Conservation (phyloP, 2,113 vertebrate genomes). For the Crotalus tigris region DNA sequence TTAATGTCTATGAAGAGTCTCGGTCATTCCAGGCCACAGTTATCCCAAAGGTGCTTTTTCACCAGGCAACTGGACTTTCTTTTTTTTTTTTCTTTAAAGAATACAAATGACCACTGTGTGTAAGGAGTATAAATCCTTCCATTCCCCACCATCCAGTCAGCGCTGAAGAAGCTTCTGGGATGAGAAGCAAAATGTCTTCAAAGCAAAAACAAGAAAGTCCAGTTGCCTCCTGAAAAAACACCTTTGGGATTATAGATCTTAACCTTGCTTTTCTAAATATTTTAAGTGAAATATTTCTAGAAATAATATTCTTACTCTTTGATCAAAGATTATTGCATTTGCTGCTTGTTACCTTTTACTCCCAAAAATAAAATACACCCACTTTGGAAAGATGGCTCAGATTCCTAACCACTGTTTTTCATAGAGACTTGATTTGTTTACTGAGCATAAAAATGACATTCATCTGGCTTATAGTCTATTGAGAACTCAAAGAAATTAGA, state of each 20-base stretch:
- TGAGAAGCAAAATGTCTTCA: too few species aligned
- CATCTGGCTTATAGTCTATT: slow-evolving; percentile 16
- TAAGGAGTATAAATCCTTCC: too few species aligned
- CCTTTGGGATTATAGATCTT: neutral
- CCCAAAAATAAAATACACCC: neutral
- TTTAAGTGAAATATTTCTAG: neutral
- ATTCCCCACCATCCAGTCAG: too few species aligned
- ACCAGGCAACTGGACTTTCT: too few species aligned
- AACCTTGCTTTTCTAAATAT: neutral
- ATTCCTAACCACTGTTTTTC: neutral
- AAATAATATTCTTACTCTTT: neutral
- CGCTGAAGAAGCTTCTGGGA: too few species aligned
- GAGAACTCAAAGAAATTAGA: slow-evolving; percentile 41
- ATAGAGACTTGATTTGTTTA: neutral
- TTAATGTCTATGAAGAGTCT: too few species aligned
- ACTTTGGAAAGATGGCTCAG: neutral
- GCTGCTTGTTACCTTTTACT: neutral
- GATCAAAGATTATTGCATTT: neutral
- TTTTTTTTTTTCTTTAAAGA: too few species aligned
- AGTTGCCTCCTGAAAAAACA: too few species aligned
- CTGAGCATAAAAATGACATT: slow-evolving; percentile 48
- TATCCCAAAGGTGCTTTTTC: too few species aligned
- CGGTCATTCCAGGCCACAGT: too few species aligned
- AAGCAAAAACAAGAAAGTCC: too few species aligned
- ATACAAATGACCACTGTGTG: too few species aligned